Evolutionary conservation across 2,113 vertebrate species (phyloP).

Genomic region (Oncorhynchus mykiss): DNA sequence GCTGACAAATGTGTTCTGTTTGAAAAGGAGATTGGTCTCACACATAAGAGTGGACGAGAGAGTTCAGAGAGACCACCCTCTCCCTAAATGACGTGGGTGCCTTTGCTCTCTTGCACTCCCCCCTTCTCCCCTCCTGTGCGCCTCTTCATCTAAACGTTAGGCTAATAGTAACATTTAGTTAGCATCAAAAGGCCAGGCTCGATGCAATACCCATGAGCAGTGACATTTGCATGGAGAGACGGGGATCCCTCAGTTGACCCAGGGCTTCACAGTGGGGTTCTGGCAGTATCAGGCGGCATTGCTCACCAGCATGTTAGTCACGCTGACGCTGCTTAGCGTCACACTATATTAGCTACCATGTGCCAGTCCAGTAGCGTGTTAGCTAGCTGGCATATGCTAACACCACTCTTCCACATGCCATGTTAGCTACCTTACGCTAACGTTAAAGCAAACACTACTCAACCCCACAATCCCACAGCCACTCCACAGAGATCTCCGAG

Average conservation of each 20-base stretch:
- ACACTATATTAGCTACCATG: no score
- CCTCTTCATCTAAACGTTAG: conserved; percentile 23
- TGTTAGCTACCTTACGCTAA: background rate
- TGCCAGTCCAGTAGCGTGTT: no score
- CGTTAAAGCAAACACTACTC: background rate
- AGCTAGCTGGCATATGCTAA: no score
- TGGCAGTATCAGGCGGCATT: conserved; percentile 49
- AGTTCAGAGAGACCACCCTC: background rate
- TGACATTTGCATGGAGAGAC: conserved; percentile 57
- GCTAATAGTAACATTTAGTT: conserved; percentile 60
- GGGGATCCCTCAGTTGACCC: conserved; percentile 46
- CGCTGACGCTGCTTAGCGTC: no score
- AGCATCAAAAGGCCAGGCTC: conserved; percentile 51
- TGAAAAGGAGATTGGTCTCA: background rate
- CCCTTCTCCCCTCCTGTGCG: background rate
- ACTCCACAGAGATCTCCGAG: background rate
- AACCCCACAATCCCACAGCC: background rate
- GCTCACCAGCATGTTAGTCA: conserved; percentile 40
- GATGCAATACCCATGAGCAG: conserved; percentile 54
- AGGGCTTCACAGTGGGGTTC: conserved; percentile 19
- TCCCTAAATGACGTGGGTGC: background rate
- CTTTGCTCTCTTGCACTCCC: background rate
- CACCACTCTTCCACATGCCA: no score
- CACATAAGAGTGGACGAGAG: background rate
- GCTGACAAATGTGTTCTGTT: background rate